Base-by-base conservation (phyloP, 2,888 invertebrate genomes). In the Toxonevra muliebris region DNA sequence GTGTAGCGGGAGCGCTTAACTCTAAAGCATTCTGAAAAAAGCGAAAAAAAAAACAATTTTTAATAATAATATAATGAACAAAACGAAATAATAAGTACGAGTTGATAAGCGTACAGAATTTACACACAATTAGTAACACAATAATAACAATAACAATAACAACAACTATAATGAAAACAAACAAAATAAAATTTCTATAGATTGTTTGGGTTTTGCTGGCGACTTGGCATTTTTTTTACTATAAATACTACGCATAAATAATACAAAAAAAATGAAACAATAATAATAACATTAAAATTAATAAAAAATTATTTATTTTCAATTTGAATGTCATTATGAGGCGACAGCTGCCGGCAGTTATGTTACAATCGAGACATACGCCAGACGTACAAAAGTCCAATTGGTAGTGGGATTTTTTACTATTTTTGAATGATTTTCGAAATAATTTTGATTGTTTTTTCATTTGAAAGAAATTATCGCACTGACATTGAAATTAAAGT, bases 1-100 rank as follows among this genome's bases (percentile, higher is more conserved):
- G 95, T 77, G 94, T 94, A 69, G 96, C 96, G 58, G 96, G 96
- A 19, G 94, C 95, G 71, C 94, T 93, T 79, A 96, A 87, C 83
- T 96, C 96, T 80, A 96, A 87, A 50, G 96, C 95, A 86, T 96
- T 96, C 96, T 96, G 88, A 61, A 90, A 89, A 82, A 52, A 63
- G 69, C 62, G 50, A 59, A 61, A 63, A 53, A 15, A 63, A 64
- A 42, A 19, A 12, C 4, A 13, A 20, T 43, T 52, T 42, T 63
- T 55, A 9, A 2, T 11, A 10, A 19, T 13, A 55, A 63, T 19
- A 48, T 13, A n/a, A 40, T 15, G 10, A 15, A 55, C 54, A 55
- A 45, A 55, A 63, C 17, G 61, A 50, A 55, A 48, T 17, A n/a
- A 7, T 15, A 43, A n/a, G 4, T 45, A 17, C 17, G 43, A 1